These are phyloP conservation scores for Muscicapa adusta DNA, from an alignment of 2,113 vertebrate species.

Conservation along the genomic window DNA sequence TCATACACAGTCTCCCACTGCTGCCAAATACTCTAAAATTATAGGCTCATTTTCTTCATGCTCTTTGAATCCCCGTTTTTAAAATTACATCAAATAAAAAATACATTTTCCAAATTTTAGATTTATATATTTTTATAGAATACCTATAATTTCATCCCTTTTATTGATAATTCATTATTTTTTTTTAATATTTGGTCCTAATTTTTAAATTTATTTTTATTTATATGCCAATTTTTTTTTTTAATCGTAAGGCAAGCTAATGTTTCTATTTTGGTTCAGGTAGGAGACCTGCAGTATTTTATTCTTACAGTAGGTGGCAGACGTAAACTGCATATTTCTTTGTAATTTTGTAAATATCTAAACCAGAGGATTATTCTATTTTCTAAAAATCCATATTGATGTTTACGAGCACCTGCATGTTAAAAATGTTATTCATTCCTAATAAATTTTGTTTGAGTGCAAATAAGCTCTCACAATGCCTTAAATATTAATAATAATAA, in stretches of 20 bases:
- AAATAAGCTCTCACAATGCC: not conserved
- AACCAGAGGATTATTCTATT: slow-evolving; percentile 5
- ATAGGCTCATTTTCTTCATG: not conserved
- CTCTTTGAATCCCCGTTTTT: not conserved
- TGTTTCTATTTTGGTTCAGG: not conserved
- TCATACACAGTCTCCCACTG: not conserved
- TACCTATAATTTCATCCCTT: fast-evolving
- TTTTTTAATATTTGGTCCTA: not conserved
- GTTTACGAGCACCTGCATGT: not conserved
- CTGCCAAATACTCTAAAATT: not conserved
- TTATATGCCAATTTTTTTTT: not conserved
- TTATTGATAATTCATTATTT: not conserved
- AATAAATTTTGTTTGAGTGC: not conserved
- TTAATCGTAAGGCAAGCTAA: not conserved
- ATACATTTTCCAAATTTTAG: not conserved
- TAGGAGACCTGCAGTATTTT: not conserved
- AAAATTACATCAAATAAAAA: not conserved
- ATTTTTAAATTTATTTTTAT: not conserved
- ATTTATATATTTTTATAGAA: not conserved
- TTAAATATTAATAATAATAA: not conserved
- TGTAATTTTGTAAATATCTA: not conserved
- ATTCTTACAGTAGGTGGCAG: slow-evolving; percentile 71
- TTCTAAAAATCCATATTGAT: slow-evolving; percentile 32
- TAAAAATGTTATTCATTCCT: slow-evolving; percentile 13
- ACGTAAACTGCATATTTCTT: not conserved